Base-by-base conservation (phyloP, 1,140 invertebrate genomes). In the Drosophila parvula region DNA sequence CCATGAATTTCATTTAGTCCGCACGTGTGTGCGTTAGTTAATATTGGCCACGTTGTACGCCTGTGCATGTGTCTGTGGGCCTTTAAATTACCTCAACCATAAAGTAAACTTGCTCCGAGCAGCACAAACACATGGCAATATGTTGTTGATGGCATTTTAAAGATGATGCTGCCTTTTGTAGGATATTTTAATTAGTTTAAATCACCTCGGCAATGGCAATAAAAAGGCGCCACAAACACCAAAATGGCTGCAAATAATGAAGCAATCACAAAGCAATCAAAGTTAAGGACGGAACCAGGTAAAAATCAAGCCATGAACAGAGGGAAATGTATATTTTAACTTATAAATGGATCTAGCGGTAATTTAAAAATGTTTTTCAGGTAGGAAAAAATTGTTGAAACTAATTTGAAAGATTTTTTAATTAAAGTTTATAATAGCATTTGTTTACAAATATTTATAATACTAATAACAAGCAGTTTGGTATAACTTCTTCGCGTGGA, bases 1-100 rank as follows among this genome's bases (percentile, higher is more conserved):
- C 84, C 84, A 89, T 89, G 84, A 89, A 89, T 89, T 89, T 89
- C 80, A 89, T 89, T 89, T 89, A 89, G 65, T 79, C 73, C 70
- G 78, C 67, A 89, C 84, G 84, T 89, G 84, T 89, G 78, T 89
- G 84, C 70, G 85, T 89, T 89, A 89, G 84, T 89, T 89, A 89
- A 89, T 89, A 89, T 89, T 75, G 69, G 58, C 38, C 81, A 85
- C 82, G 78, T 78, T 78, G 71, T 51, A 62, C 40, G 36, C 40
- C 32, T 65, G 62, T 44, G 30, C 40, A 22, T 43, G 64, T 77
- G 41, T 78, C 44, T 75, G 55, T 71, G 80, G 64, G 80, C 65
- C 79, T 79, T 86, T 86, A 86, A 85, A 86, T 85, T 85, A 85
- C 82, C 78, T 86, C 69, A 81, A 65, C 69, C 82, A 86, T 86